Evolutionary conservation across 2,797 vertebrate genomes (phyloP).

Genomic region (Pseudochromis fuscus): DNA sequence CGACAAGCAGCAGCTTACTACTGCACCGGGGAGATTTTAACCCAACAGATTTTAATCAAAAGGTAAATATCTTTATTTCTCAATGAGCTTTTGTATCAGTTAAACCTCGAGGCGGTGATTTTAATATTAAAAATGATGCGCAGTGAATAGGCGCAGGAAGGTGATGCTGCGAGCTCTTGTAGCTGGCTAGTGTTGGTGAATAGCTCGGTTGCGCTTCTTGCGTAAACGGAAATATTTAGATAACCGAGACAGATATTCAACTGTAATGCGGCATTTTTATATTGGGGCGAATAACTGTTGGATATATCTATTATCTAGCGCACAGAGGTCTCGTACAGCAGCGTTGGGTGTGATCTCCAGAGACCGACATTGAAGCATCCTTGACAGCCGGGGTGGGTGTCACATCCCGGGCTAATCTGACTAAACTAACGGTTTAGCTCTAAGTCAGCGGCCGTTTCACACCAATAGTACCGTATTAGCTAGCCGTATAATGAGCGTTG

Average conservation of each 20-base stretch:
- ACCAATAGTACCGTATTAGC: too few species aligned
- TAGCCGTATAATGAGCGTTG: too few species aligned
- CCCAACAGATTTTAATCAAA: not conserved
- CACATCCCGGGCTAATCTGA: constrained; percentile 19
- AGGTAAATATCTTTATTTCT: constrained; percentile 12
- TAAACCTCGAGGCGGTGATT: rapidly evolving
- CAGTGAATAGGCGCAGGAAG: not conserved
- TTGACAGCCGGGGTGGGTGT: constrained; percentile 43
- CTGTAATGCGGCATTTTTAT: rapidly evolving
- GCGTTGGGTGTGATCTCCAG: not conserved
- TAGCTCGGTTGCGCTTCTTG: not conserved
- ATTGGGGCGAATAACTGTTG: rapidly evolving
- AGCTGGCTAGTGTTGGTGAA: constrained; percentile 40
- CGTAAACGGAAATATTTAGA: not conserved
- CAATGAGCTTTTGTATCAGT: rapidly evolving
- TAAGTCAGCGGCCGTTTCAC: too few species aligned
- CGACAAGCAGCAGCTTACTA: rapidly evolving
- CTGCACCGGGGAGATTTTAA: not conserved
- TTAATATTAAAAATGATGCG: not conserved
- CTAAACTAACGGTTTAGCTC: too few species aligned
- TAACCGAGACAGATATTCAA: not conserved
- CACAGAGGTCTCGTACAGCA: too few species aligned
- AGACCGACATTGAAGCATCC: constrained; percentile 76
- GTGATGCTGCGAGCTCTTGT: not conserved
- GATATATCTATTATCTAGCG: too few species aligned